These are phyloP conservation scores for Panagrolaimus sp. DNA, from an alignment of 1,140 invertebrate species.

Conservation along the genomic window DNA sequence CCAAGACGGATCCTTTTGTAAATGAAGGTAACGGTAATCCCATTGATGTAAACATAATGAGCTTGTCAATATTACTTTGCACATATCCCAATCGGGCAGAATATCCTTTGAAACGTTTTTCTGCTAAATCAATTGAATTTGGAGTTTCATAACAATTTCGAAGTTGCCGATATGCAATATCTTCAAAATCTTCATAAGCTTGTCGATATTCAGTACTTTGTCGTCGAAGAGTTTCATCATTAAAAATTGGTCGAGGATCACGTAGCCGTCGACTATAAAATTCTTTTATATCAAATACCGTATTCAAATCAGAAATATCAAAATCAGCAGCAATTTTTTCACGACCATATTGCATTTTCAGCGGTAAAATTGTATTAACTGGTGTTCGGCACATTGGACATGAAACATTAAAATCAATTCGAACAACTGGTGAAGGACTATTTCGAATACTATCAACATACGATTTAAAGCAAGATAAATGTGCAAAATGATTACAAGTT, in stretches of 20 bases:
- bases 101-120: not conserved
- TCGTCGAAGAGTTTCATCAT: not conserved
- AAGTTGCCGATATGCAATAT: not conserved
- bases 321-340: not conserved
- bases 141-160: too few relatives aligned
- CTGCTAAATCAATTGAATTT: not conserved
- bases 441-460: slow-evolving; percentile 4
- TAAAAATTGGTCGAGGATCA: not conserved
- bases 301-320: not conserved
- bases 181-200: not conserved
- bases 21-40: slow-evolving; percentile 1
- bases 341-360: not conserved
- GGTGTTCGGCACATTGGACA: slow-evolving; percentile 26
- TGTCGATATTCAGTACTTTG: not conserved
- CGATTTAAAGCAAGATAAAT: slow-evolving; percentile 20
- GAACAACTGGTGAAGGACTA: not conserved
- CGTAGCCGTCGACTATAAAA: not conserved
- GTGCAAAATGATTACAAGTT: slow-evolving; percentile 22
- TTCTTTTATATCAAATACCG: not conserved
- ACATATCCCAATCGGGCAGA: not conserved
- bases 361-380: not conserved
- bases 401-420: not conserved
- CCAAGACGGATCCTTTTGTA: not conserved
- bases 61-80: slow-evolving; percentile 1
- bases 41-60: not conserved